phyloP scores from a whole-genome alignment of 2,797 vertebrate species.

The Hoplostethus atlanticus region DNA sequence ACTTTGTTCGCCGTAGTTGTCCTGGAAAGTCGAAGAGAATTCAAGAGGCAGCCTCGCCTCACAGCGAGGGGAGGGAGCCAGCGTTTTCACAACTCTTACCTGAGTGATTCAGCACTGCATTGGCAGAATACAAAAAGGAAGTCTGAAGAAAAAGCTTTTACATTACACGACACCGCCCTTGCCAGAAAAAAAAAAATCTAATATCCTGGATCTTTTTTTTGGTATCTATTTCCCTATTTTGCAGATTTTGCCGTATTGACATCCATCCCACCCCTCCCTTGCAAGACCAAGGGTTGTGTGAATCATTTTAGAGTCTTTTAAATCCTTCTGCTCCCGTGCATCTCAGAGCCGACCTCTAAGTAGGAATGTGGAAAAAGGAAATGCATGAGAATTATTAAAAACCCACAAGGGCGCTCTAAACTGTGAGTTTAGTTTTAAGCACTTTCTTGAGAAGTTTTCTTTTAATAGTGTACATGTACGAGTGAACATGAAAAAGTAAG shows the following conservation, averaged over 20 bases:
- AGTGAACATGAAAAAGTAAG: not conserved
- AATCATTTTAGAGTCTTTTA: not conserved
- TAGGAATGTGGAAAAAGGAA: constrained; percentile 3
- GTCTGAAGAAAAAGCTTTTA: constrained; percentile 3
- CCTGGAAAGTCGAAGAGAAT: constrained; percentile 12
- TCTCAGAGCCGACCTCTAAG: not conserved
- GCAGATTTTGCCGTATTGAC: constrained; percentile 4
- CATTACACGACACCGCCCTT: not conserved
- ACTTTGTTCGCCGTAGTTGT: constrained; percentile 6
- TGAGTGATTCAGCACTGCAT: not conserved
- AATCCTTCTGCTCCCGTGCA: not conserved
- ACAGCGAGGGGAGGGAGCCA: not conserved
- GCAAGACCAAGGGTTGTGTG: not conserved
- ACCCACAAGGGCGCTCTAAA: not conserved
- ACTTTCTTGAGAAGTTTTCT: not conserved
- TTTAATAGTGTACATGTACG: not conserved
- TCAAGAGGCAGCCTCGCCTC: not conserved
- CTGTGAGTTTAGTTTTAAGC: no score
- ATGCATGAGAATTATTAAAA: not conserved
- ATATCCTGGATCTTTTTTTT: not conserved
- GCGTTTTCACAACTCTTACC: constrained; percentile 3
- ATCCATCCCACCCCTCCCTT: not conserved
- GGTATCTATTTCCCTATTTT: constrained; percentile 4
- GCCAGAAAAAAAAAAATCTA: not conserved
- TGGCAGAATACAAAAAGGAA: not conserved